Evolutionary conservation across 1,140 invertebrate genomes (phyloP).

Genomic region (Drosophila burlai): DNA sequence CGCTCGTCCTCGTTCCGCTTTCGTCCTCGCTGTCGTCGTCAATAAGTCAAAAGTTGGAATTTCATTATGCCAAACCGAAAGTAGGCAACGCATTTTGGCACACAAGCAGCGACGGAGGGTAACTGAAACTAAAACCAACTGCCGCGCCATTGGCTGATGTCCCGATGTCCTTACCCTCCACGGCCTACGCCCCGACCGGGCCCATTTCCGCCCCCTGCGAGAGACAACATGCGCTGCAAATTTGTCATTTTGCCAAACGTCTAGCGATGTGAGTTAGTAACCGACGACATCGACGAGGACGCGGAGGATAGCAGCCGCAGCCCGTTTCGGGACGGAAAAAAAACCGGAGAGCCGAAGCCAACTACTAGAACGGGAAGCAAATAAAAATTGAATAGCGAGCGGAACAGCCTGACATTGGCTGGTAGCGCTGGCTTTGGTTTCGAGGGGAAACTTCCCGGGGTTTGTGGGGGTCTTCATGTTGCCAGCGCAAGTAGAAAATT

Average conservation of each 20-base stretch:
- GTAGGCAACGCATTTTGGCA: constrained; percentile 83
- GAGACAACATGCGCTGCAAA: constrained; percentile 71
- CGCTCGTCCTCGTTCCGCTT: constrained; percentile 30
- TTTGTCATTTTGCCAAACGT: constrained; percentile 84
- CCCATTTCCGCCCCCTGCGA: constrained; percentile 25
- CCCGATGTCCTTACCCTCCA: constrained; percentile 14
- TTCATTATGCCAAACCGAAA: constrained; percentile 81
- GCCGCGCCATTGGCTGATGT: constrained; percentile 64
- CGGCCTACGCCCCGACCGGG: constrained; percentile 17
- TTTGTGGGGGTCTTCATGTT: constrained; percentile 45
- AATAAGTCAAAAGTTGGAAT: constrained; percentile 85
- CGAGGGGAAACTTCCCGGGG: constrained; percentile 2
- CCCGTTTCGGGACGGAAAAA: constrained; percentile 26
- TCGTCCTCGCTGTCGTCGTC: constrained; percentile 67
- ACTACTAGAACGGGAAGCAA: constrained; percentile 47
- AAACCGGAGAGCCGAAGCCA: constrained; percentile 21
- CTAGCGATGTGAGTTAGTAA: constrained; percentile 59
- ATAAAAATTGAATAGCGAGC: constrained; percentile 61
- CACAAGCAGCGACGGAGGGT: constrained; percentile 44
- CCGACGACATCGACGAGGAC: constrained; percentile 50
- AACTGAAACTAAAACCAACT: constrained; percentile 69
- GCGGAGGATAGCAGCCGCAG: constrained; percentile 5
- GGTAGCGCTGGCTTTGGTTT: constrained; percentile 1
- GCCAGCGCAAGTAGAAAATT: constrained; percentile 71
- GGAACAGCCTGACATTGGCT: constrained; percentile 50